phyloP scores from a whole-genome alignment of 2,797 vertebrate species.

The Phrynocephalus forsythii region DNA sequence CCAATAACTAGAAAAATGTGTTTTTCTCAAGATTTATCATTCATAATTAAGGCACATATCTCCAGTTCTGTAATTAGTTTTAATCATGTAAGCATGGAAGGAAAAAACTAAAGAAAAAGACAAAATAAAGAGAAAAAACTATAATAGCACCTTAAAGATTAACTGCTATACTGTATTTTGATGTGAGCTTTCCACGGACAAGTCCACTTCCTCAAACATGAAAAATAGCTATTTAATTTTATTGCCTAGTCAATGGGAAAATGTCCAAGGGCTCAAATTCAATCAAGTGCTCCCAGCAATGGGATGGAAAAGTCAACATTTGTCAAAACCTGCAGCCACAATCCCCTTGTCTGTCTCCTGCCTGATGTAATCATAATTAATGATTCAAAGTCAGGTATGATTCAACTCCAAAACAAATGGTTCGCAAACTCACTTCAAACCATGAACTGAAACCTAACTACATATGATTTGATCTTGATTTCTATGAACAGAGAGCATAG shows the following conservation, averaged over 20 bases:
- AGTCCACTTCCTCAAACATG: no score
- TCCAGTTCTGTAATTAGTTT: neutral
- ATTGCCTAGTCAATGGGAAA: neutral
- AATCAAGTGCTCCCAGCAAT: neutral
- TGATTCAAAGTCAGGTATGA: neutral
- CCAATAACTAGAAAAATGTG: constrained; percentile 23
- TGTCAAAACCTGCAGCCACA: neutral
- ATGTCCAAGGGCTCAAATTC: neutral
- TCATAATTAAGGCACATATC: neutral
- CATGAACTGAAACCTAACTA: neutral
- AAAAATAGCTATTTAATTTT: neutral
- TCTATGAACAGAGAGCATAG: no score
- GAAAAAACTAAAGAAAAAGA: neutral
- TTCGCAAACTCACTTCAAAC: neutral
- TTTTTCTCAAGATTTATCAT: neutral
- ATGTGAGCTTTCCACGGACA: no score
- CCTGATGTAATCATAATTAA: neutral
- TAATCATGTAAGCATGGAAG: neutral
- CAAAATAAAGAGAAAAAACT: no score
- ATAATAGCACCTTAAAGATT: no score
- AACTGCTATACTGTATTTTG: no score
- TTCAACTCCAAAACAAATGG: neutral
- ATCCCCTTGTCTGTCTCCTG: neutral
- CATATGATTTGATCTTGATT: neutral
- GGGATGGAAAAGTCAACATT: neutral